Evolutionary conservation across 2,113 vertebrate species (phyloP).

Genomic region (Peromyscus californicus): DNA sequence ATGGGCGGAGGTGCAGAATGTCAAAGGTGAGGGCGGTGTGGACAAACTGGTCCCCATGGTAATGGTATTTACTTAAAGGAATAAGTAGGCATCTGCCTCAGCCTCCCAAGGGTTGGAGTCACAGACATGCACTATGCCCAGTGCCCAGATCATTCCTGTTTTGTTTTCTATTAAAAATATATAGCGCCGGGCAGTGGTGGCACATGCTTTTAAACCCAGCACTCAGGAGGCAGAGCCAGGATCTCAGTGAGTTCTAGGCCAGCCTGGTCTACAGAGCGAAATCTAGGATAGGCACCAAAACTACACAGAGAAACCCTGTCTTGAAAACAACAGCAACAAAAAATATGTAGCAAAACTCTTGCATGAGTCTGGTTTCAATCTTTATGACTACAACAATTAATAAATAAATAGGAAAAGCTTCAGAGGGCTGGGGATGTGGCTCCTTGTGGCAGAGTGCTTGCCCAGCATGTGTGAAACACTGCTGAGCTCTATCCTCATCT

Average conservation of each 20-base stretch:
- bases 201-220: too few relatives aligned
- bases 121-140: too few relatives aligned
- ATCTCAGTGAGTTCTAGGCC: too few relatives aligned
- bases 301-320: too few relatives aligned
- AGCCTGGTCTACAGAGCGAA: too few relatives aligned
- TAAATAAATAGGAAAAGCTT: not conserved
- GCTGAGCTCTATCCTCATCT: not conserved
- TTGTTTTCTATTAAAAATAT: not conserved
- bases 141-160: not conserved
- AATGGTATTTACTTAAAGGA: too few relatives aligned
- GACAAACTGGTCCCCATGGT: not conserved
- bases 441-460: not conserved
- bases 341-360: not conserved
- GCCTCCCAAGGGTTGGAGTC: not conserved
- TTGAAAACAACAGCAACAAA: too few relatives aligned
- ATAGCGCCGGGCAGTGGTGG: too few relatives aligned
- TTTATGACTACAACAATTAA: not conserved
- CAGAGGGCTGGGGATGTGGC: not conserved
- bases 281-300: too few relatives aligned
- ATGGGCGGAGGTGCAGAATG: not conserved
- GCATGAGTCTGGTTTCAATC: not conserved
- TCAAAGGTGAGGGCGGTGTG: not conserved
- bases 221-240: too few relatives aligned
- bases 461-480: too few relatives aligned
- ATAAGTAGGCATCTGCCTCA: not conserved